A percentile compares a stretch with the other conserved stretches of the same genome.
Evolutionary conservation across 1,140 invertebrate genomes (phyloP).

Genomic region (Pseudomyrmex flavicornis): DNA sequence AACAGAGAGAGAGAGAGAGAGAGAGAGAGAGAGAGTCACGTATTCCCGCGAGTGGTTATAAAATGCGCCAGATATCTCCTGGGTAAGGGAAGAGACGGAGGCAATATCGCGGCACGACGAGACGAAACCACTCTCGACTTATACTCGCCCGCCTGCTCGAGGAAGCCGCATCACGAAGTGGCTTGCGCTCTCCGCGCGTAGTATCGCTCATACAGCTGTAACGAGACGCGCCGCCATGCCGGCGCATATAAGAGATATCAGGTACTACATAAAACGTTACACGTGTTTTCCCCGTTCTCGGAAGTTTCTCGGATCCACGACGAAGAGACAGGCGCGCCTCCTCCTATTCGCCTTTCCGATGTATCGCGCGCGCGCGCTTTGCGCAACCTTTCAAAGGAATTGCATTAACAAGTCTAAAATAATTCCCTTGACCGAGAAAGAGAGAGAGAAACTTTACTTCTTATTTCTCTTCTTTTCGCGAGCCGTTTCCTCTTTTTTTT

Average conservation of each 20-base stretch:
- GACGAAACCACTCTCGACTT: not conserved
- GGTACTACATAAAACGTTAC: constrained; percentile 48
- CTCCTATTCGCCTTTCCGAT: constrained; percentile 4
- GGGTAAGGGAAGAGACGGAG: not conserved
- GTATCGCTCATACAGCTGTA: constrained; percentile 43
- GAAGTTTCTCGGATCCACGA: constrained; percentile 7
- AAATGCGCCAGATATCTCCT: constrained; percentile 9
- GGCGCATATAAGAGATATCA: not conserved
- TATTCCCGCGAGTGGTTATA: constrained; percentile 1
- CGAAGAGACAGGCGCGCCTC: constrained; percentile 20
- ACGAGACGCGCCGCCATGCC: constrained; percentile 9
- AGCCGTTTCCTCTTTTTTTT: not conserved
- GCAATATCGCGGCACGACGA: constrained; percentile 27
- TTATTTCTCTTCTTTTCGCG: not conserved
- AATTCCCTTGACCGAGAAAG: constrained; percentile 59
- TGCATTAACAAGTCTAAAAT: constrained; percentile 79
- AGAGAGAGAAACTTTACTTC: constrained; percentile 6
- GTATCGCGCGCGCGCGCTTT: constrained; percentile 55
- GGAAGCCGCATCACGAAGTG: constrained; percentile 24
- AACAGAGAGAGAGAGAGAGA: not conserved
- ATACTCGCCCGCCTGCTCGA: not conserved
- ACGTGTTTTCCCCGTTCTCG: constrained; percentile 12
- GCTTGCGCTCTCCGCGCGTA: not conserved
- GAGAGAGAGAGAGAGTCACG: not conserved
- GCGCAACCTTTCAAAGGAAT: constrained; percentile 75